Conservation (phyloP, 2,797 vertebrate genomes). For the Denticeps clupeoides region DNA sequence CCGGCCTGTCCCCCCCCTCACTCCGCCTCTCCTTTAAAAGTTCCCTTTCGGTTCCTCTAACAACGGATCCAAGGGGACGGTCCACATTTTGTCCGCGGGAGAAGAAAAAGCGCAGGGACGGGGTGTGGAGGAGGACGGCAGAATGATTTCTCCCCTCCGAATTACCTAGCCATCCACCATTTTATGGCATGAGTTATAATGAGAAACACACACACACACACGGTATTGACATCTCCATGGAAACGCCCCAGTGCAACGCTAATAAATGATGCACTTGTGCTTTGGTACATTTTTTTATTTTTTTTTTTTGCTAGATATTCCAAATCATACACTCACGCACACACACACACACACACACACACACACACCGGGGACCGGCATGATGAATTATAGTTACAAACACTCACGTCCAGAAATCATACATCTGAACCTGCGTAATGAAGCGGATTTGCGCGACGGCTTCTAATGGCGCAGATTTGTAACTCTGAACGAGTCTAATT, state of each 20-base stretch:
- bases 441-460: not conserved
- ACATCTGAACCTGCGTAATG: not conserved
- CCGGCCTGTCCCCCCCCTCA: no score
- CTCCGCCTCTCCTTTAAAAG: no score
- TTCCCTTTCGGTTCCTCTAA: no score
- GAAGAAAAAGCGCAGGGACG: constrained; percentile 7
- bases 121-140: constrained; percentile 7
- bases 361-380: not conserved
- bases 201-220: constrained; percentile 15
- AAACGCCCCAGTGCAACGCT: constrained; percentile 43
- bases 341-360: constrained; percentile 6
- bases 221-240: constrained; percentile 52
- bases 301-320: constrained; percentile 20
- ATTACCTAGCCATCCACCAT: constrained; percentile 14
- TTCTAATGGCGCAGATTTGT: not conserved
- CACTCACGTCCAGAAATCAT: not conserved
- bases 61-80: no score
- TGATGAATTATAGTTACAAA: not conserved
- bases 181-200: constrained; percentile 25
- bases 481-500: constrained; percentile 1
- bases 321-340: constrained; percentile 5
- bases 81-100: no score
- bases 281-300: constrained; percentile 35
- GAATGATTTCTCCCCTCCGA: constrained; percentile 15
- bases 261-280: constrained; percentile 35